These are phyloP conservation scores for Hippocampus comes DNA, from an alignment of 2,113 vertebrate genomes.

Conservation along the genomic window DNA sequence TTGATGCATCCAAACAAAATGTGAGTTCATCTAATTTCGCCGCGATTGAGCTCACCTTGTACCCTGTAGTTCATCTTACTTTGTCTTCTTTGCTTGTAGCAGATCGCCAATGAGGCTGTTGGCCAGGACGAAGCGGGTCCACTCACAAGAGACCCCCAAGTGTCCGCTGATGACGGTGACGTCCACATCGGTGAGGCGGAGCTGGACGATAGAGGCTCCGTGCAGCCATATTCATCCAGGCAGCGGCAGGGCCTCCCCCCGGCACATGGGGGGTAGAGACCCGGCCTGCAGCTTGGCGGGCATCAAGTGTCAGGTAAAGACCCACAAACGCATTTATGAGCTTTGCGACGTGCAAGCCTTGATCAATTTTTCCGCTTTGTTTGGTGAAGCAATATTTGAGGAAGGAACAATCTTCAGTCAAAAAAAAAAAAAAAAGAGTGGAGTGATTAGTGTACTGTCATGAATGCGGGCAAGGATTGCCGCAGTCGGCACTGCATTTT, in stretches of 20 bases:
- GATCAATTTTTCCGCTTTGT: too few species aligned
- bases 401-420: too few species aligned
- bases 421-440: too few species aligned
- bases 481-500: too few species aligned
- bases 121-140: slow-evolving; percentile 72
- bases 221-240: slow-evolving; percentile 81
- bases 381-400: too few species aligned
- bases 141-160: slow-evolving; percentile 74
- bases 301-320: slow-evolving; percentile 88
- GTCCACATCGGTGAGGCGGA: slow-evolving; percentile 57
- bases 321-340: too few species aligned
- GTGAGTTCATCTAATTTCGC: slow-evolving; percentile 56
- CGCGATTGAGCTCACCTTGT: accelerated
- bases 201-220: slow-evolving; percentile 75
- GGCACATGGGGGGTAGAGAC: slow-evolving; percentile 78
- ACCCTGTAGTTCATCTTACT: neutral
- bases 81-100: slow-evolving; percentile 56
- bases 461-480: too few species aligned
- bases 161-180: slow-evolving; percentile 66
- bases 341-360: too few species aligned
- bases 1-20: slow-evolving; percentile 72
- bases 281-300: slow-evolving; percentile 85
- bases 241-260: slow-evolving; percentile 81
- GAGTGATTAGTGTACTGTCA: too few species aligned
- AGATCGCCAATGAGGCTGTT: slow-evolving; percentile 68